Conservation (phyloP, 64 coral and sea anemone species). For the Cladopsammia gracilis region DNA sequence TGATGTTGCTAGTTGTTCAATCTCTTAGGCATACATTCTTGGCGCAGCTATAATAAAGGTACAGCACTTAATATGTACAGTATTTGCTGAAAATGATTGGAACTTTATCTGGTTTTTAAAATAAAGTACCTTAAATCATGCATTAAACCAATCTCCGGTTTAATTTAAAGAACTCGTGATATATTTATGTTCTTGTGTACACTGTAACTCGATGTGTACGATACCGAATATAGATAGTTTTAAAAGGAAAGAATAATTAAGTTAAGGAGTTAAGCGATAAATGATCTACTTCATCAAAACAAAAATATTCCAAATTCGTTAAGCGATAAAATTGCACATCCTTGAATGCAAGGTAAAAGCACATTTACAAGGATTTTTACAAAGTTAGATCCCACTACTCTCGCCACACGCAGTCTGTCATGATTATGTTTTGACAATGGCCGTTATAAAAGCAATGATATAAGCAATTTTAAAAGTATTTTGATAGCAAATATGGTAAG, state of each 20-base stretch:
- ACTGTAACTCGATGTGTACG: background rate
- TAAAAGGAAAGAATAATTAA: no score
- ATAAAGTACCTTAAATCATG: no score
- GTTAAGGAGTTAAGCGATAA: background rate
- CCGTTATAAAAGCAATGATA: no score
- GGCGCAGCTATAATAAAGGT: background rate
- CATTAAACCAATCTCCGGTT: no score
- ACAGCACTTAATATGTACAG: background rate
- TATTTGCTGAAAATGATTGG: background rate
- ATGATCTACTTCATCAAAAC: background rate
- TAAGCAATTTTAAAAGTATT: no score
- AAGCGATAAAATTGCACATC: background rate
- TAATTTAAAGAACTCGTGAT: no score
- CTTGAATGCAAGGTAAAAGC: background rate
- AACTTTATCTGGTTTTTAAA: background rate
- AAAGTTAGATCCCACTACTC: no score
- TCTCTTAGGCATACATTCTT: background rate
- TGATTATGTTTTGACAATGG: no score
- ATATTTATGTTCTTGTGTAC: background rate
- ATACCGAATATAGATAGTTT: no score
- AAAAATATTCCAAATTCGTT: background rate
- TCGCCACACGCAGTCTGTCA: no score
- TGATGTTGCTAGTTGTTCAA: slow-evolving; percentile 9
- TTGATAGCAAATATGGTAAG: no score
- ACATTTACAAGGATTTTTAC: no score